Conservation (phyloP, 2,888 invertebrate genomes). For the Willowsia nigromaculata region DNA sequence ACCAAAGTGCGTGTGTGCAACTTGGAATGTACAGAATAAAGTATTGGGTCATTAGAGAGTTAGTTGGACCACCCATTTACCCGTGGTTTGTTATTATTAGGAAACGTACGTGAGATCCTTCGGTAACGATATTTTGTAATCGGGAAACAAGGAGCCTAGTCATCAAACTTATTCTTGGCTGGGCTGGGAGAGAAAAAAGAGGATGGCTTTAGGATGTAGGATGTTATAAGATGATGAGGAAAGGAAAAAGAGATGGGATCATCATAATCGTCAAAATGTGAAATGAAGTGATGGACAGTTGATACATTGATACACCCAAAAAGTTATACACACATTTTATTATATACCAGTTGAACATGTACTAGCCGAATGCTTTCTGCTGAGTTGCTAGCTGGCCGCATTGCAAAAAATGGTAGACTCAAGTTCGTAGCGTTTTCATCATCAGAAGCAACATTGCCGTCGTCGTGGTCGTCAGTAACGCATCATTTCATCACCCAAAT, state of each 20-base stretch:
- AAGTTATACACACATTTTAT: not conserved
- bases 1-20: slow-evolving; percentile 1
- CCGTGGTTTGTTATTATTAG: slow-evolving; percentile 4
- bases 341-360: not conserved
- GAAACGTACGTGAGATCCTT: not conserved
- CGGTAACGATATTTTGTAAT: not conserved
- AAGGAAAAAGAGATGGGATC: slow-evolving; percentile 46
- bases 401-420: slow-evolving; percentile 50
- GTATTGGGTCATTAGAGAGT: slow-evolving; percentile 42
- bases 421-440: too few species aligned
- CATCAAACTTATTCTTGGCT: not conserved
- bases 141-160: not conserved
- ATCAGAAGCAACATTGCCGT: slow-evolving; percentile 7
- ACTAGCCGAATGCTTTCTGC: not conserved
- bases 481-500: slow-evolving; percentile 72
- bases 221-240: slow-evolving; percentile 1
- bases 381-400: slow-evolving; percentile 1
- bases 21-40: not conserved
- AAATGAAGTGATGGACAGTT: slow-evolving; percentile 55
- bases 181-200: not conserved
- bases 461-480: slow-evolving; percentile 67
- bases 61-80: slow-evolving; percentile 54
- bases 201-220: not conserved
- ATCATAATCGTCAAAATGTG: slow-evolving; percentile 63
- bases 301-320: slow-evolving; percentile 22